Evolutionary conservation across 2,113 vertebrate species (phyloP).

Genomic region (Rhipidura dahli): DNA sequence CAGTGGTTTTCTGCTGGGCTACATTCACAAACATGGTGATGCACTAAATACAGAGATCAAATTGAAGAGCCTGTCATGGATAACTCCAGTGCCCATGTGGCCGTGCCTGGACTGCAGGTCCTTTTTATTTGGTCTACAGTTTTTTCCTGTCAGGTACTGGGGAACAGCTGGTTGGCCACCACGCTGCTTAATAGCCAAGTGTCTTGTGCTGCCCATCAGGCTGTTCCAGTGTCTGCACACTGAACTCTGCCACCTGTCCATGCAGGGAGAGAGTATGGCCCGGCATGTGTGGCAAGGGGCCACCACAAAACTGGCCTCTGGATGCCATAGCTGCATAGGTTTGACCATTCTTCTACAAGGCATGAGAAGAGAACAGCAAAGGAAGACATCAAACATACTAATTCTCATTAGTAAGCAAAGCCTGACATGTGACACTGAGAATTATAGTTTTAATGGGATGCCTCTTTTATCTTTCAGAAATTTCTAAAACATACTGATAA

Average conservation of each 20-base stretch:
- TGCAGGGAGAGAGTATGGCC: background rate
- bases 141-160: background rate
- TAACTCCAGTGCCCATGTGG: background rate
- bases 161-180: background rate
- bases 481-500: background rate
- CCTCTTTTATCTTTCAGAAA: slow-evolving; percentile 16
- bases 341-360: background rate
- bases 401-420: background rate
- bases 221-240: background rate
- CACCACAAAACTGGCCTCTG: background rate
- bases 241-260: background rate
- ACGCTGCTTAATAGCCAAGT: background rate
- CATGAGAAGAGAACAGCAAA: background rate
- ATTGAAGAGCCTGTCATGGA: background rate
- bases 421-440: background rate
- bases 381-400: background rate
- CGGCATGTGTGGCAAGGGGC: background rate
- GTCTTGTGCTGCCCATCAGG: background rate
- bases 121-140: background rate
- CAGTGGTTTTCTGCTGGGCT: background rate
- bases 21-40: background rate
- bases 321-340: background rate
- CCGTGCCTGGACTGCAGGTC: background rate
- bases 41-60: background rate
- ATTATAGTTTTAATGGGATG: background rate